Conservation (phyloP, 64 coral and sea anemone genomes). For the Dendrophyllia cribrosa region DNA sequence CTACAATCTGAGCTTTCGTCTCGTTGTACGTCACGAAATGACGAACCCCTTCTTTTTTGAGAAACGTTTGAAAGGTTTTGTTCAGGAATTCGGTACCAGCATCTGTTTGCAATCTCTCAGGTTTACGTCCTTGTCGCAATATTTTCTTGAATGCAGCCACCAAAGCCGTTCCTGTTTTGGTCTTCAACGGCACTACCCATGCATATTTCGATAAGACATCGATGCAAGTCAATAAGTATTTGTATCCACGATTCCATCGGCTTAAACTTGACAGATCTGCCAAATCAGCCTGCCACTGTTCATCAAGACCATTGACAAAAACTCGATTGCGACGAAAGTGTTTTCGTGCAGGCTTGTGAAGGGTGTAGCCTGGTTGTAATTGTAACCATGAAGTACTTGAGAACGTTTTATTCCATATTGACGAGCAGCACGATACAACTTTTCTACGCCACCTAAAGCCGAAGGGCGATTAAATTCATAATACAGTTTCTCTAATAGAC, state of each 20-base stretch:
- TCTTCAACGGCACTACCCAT: background rate
- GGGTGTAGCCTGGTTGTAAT: slow-evolving; percentile 20
- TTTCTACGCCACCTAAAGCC: background rate
- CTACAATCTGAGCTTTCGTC: no score
- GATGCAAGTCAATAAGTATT: slow-evolving; percentile 34
- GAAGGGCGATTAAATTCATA: no score
- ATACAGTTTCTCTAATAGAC: no score
- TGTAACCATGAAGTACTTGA: background rate
- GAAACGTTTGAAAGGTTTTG: background rate
- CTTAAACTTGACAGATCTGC: slow-evolving; percentile 3
- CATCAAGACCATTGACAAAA: slow-evolving; percentile 21
- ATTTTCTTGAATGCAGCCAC: slow-evolving; percentile 39
- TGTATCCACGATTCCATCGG: slow-evolving; percentile 14
- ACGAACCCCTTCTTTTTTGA: background rate
- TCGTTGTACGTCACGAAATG: background rate
- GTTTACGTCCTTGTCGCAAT: slow-evolving; percentile 11
- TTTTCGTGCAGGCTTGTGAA: slow-evolving; percentile 13
- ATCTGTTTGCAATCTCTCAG: slow-evolving; percentile 30
- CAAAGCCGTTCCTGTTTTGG: background rate
- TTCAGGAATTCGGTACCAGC: slow-evolving; percentile 46
- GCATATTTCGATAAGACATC: background rate
- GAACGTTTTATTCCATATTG: slow-evolving; percentile 12
- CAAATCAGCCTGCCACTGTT: slow-evolving; percentile 47
- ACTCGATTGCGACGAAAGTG: slow-evolving; percentile 30
- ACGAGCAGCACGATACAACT: background rate